These are phyloP conservation scores for Momotus momota DNA, from an alignment of 2,797 vertebrate species.

Conservation along the genomic window DNA sequence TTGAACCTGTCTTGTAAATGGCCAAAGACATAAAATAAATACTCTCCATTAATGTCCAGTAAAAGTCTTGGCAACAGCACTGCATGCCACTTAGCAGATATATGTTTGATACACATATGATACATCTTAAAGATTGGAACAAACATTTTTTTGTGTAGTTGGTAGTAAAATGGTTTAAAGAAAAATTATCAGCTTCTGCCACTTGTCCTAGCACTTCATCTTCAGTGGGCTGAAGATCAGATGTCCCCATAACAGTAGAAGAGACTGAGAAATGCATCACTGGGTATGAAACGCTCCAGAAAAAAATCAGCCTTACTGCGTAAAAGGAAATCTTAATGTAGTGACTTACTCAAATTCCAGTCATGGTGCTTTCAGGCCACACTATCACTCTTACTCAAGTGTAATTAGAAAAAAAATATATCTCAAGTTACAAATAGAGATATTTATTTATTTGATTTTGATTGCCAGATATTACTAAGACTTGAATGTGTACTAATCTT, in stretches of 20 bases:
- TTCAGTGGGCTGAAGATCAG: background rate
- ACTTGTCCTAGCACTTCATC: background rate
- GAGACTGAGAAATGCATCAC: background rate
- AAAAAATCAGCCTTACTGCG: background rate
- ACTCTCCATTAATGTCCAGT: background rate
- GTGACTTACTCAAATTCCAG: background rate
- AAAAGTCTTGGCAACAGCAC: background rate
- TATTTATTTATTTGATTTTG: background rate
- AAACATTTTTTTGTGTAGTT: background rate
- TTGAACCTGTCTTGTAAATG: background rate
- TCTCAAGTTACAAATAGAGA: background rate
- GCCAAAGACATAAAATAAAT: background rate
- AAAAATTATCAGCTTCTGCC: background rate
- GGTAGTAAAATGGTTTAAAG: background rate
- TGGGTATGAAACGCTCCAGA: background rate
- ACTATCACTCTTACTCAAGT: background rate
- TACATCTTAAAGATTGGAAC: background rate
- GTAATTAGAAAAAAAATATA: background rate
- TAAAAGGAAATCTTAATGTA: background rate
- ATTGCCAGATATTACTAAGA: background rate
- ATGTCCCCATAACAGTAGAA: background rate
- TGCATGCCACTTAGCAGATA: background rate
- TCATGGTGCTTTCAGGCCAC: background rate
- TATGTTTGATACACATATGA: fast-evolving
- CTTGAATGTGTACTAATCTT: background rate